Conservation (phyloP, 1,140 invertebrate genomes). For the Megalopta genalis region DNA sequence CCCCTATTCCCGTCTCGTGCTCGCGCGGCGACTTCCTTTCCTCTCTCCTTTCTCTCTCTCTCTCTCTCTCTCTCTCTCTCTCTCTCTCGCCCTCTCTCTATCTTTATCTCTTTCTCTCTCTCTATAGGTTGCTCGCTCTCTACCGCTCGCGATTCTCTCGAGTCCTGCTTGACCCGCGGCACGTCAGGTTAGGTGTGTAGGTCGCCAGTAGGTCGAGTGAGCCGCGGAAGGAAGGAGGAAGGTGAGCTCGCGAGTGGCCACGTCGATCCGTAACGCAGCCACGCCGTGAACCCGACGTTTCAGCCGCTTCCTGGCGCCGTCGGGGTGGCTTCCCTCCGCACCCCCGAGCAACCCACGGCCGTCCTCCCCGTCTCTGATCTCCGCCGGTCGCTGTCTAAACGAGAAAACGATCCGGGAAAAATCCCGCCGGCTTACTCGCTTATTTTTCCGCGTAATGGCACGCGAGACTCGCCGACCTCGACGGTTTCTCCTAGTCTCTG, state of each 20-base stretch:
- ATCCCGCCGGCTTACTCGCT: background rate
- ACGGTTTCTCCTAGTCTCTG: background rate
- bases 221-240: conserved; percentile 25
- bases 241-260: conserved; percentile 24
- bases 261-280: conserved; percentile 37
- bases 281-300: conserved; percentile 34
- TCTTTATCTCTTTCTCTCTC: background rate
- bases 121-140: too few relatives aligned
- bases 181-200: conserved; percentile 51
- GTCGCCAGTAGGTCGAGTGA: conserved; percentile 44
- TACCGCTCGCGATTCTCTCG: conserved; percentile 1
- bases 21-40: conserved; percentile 13
- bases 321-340: background rate
- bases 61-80: background rate
- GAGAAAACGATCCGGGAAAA: background rate
- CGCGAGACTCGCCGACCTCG: background rate
- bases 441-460: conserved; percentile 20
- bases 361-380: background rate
- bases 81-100: too few relatives aligned
- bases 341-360: background rate
- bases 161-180: conserved; percentile 46
- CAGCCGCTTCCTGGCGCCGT: conserved; percentile 34
- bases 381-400: background rate
- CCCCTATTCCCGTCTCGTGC: conserved; percentile 42
- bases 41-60: conserved; percentile 11